Base-by-base conservation (phyloP, 2,888 invertebrate species). In the Erebia ligea region DNA sequence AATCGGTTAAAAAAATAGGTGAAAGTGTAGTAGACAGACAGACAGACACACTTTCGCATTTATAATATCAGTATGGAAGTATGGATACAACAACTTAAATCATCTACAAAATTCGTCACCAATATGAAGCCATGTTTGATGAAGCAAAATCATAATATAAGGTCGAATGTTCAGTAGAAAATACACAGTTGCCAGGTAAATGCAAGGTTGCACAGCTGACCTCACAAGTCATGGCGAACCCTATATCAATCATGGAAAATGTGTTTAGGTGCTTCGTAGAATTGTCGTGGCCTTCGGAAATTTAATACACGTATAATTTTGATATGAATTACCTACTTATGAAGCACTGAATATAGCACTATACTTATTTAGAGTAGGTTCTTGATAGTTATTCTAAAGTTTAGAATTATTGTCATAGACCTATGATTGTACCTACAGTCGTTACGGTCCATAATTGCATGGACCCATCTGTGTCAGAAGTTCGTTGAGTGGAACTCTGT, bases 201-300 rank as follows among this genome's bases (percentile, higher is more conserved):
- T 56, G 64, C 65, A 65, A 58, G 72, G 72, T 61, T 61, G 65
- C 48, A 57, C 50, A 45, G 6, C 48, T 73, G 70, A 70, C 70
- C 72, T 69, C 70, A 67, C 70, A 56, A 65, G 65, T 65, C 65
- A 65, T 56, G 70, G 68, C 67, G 64, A 65, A 64, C 65, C 69
- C 59, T 70, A 68, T 70, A 73, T 70, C 72, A 70, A 68, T 73
- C 70, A 73, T 70, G 67, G 67, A 67, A 73, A 73, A 69, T 68
- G 69, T 65, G 65, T 54, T 65, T 54, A 65, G 65, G 65, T 65
- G 65, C 65, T 65, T 65, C 65, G 54, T 42, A 13, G 42, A 65
- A 56, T 54, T 65, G 17, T 56, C 15, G 45, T 62, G 48, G 15
- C 62, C 62, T 62, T 62, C 45, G 45, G 42, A 48, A 48, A 62